These are phyloP conservation scores for Grus americana DNA, from an alignment of 2,113 vertebrate species.

Conservation along the genomic window DNA sequence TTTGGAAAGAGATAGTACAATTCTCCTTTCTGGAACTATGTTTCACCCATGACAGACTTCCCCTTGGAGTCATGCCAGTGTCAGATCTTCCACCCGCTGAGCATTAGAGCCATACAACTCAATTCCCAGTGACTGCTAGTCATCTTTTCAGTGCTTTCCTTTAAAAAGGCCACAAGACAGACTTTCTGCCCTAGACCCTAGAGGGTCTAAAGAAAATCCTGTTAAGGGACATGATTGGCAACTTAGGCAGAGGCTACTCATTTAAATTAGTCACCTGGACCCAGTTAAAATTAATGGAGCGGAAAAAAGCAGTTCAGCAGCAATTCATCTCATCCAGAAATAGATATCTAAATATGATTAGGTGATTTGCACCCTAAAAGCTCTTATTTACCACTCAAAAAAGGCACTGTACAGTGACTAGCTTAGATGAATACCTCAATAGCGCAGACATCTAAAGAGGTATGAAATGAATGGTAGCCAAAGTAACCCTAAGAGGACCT, in stretches of 20 bases:
- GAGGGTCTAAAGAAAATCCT: background rate
- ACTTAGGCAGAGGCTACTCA: background rate
- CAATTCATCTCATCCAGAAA: background rate
- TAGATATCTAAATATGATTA: background rate
- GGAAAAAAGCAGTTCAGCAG: background rate
- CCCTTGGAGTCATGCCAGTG: background rate
- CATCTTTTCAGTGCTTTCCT: background rate
- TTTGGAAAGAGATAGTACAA: background rate
- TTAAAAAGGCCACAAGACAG: background rate
- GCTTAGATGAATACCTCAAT: background rate
- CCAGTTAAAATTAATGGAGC: background rate
- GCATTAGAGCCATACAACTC: background rate
- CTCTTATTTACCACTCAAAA: background rate
- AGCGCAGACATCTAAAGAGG: background rate
- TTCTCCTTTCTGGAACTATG: background rate
- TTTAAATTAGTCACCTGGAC: constrained; percentile 13
- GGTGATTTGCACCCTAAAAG: background rate
- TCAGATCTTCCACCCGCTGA: background rate
- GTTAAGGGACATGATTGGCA: background rate
- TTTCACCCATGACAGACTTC: background rate
- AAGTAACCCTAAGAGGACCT: background rate
- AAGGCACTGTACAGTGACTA: background rate
- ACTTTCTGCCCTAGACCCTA: background rate
- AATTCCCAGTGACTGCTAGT: background rate
- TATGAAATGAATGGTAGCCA: background rate